Conservation (phyloP, 2,113 vertebrate genomes). For the Struthidea cinerea region DNA sequence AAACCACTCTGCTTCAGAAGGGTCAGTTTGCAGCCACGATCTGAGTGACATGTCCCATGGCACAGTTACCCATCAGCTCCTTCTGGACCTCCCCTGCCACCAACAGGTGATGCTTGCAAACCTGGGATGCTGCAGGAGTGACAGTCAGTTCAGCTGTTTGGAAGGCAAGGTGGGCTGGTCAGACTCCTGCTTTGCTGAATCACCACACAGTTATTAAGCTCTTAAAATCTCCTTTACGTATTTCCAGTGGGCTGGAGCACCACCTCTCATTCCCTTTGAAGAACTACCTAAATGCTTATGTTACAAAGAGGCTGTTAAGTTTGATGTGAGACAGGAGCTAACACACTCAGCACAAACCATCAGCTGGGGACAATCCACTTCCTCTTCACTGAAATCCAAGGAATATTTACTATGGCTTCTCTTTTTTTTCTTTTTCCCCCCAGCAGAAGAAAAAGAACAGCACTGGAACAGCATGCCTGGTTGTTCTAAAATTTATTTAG, state of each 20-base stretch:
- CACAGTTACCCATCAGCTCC: neutral
- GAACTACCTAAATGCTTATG: neutral
- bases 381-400: neutral
- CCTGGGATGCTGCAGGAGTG: neutral
- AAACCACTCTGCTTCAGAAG: neutral
- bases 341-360: neutral
- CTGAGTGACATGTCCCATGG: fast-evolving
- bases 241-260: neutral
- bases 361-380: neutral
- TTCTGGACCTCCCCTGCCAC: neutral
- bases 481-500: neutral
- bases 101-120: neutral
- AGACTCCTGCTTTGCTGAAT: neutral
- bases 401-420: neutral
- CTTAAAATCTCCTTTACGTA: neutral
- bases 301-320: neutral
- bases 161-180: neutral
- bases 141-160: neutral
- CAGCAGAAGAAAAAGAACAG: neutral
- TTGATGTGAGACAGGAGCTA: neutral
- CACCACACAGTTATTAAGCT: neutral
- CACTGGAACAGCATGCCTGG: too few relatives aligned
- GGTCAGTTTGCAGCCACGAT: neutral
- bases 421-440: too few relatives aligned
- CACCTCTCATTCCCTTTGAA: neutral